Conservation (phyloP, 2,113 vertebrate species). For the Pterophyllum scalare region DNA sequence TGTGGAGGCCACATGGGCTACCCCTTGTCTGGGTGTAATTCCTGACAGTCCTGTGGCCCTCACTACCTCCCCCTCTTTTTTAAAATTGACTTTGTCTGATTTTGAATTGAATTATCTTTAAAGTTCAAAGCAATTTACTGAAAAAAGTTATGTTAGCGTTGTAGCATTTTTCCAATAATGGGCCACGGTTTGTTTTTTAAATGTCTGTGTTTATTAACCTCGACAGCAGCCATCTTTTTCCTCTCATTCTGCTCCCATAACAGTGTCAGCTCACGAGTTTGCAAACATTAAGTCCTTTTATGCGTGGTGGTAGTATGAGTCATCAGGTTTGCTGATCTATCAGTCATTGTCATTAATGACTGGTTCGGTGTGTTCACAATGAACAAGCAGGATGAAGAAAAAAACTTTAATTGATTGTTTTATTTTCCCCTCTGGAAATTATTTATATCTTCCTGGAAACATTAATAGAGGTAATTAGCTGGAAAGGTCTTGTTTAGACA, state of each 20-base stretch:
- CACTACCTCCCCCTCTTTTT: no score
- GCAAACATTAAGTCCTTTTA: slow-evolving; percentile 19
- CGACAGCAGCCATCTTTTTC: neutral
- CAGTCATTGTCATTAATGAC: slow-evolving; percentile 10
- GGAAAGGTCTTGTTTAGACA: slow-evolving; percentile 33
- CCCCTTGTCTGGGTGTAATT: no score
- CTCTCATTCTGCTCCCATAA: neutral
- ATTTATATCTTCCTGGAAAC: neutral
- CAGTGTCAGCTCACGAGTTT: slow-evolving; percentile 7
- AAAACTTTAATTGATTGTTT: neutral
- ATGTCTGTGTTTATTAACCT: slow-evolving; percentile 1
- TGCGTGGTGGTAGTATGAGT: slow-evolving; percentile 25
- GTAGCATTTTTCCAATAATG: neutral
- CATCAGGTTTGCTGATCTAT: slow-evolving; percentile 35
- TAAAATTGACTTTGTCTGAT: no score
- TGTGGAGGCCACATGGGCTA: no score
- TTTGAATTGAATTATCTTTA: no score
- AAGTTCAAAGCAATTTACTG: no score
- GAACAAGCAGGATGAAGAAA: neutral
- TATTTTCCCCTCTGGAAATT: neutral
- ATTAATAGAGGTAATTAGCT: slow-evolving; percentile 39
- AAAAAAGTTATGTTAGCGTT: neutral
- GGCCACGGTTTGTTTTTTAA: neutral
- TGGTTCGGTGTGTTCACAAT: neutral
- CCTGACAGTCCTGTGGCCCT: no score